phyloP scores from a whole-genome alignment of 53 echinoderm and acorn worm species.

The Astropecten irregularis region DNA sequence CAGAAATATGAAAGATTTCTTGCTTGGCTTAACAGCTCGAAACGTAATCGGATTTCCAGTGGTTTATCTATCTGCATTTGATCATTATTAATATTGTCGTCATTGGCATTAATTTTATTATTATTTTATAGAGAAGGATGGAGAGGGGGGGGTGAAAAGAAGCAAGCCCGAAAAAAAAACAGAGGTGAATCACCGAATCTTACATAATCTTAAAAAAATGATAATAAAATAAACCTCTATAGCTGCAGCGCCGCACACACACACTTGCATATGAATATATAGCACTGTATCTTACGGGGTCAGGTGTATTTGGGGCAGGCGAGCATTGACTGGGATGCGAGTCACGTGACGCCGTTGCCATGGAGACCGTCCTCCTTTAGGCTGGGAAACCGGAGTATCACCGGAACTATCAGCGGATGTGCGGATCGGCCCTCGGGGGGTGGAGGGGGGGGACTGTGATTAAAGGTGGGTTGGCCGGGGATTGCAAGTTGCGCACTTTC shows the following conservation, averaged over 20 bases:
- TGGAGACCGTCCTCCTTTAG: conserved; percentile 51
- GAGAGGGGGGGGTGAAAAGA: too few relatives aligned
- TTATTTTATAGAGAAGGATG: too few relatives aligned
- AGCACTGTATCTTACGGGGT: conserved; percentile 7
- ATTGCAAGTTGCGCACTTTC: background rate
- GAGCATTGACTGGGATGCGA: conserved; percentile 44
- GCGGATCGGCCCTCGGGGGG: conserved; percentile 32
- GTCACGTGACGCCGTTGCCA: conserved; percentile 53
- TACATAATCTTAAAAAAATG: conserved; percentile 34
- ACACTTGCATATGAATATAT: background rate
- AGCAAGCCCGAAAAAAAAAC: background rate
- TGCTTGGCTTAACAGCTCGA: background rate
- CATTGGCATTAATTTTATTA: too few relatives aligned
- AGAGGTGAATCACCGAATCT: conserved; percentile 1
- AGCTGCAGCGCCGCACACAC: background rate
- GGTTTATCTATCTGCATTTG: background rate
- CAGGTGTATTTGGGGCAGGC: conserved; percentile 51
- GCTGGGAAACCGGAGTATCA: conserved; percentile 56
- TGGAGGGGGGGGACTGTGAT: too few relatives aligned
- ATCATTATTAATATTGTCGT: background rate
- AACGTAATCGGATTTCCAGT: background rate
- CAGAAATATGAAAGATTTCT: too few relatives aligned
- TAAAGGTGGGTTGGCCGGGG: conserved; percentile 20
- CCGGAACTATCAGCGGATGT: conserved; percentile 61
- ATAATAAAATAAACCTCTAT: too few relatives aligned